These are phyloP conservation scores for Octopus bimaculoides DNA, from an alignment of 1,140 invertebrate genomes.

Conservation along the genomic window DNA sequence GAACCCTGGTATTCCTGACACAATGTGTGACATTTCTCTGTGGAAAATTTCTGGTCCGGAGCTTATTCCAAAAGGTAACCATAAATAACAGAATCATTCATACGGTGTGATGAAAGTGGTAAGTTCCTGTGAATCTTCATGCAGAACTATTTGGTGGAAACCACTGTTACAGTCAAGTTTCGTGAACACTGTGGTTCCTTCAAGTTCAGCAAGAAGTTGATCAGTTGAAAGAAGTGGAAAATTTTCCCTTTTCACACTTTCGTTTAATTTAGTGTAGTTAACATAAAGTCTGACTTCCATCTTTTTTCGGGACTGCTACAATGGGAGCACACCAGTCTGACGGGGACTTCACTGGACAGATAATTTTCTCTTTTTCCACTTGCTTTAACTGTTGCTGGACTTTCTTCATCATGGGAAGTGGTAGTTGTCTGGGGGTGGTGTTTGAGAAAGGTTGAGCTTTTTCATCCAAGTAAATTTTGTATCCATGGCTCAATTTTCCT, in stretches of 20 bases:
- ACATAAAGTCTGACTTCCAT: not conserved
- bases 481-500: conserved; percentile 5
- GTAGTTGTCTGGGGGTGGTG: not conserved
- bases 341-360: not conserved
- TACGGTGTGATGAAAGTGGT: conserved; percentile 32
- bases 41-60: conserved; percentile 23
- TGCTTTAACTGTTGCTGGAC: not conserved
- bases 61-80: conserved; percentile 28
- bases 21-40: not conserved
- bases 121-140: conserved; percentile 16
- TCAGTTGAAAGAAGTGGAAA: conserved; percentile 17
- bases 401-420: not conserved
- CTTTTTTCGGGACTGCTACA: not conserved
- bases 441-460: not conserved
- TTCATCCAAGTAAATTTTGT: conserved; percentile 16
- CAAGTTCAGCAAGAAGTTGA: not conserved
- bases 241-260: conserved; percentile 17
- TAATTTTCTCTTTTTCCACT: not conserved
- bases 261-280: conserved; percentile 11
- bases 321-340: not conserved
- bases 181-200: conserved; percentile 52
- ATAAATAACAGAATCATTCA: conserved; percentile 21
- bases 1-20: not conserved
- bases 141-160: conserved; percentile 43
- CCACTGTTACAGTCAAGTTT: conserved; percentile 57